A percentile compares a stretch with the other conserved stretches of the same genome.
Evolutionary conservation across 2,113 vertebrate species (phyloP).

Genomic region (Scytalopus superciliaris): DNA sequence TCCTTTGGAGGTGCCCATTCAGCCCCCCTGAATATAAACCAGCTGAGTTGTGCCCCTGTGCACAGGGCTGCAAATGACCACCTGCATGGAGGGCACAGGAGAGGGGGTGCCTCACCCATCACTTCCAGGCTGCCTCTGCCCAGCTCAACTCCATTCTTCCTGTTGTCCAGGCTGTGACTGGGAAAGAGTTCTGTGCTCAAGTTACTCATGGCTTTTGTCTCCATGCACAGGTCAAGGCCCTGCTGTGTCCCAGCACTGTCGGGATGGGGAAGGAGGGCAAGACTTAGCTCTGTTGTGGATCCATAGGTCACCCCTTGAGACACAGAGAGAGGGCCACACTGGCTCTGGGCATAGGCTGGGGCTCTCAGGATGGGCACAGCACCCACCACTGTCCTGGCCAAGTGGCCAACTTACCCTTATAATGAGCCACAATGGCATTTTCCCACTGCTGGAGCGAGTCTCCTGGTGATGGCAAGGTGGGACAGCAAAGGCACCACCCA

Average conservation of each 20-base stretch:
- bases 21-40: background rate
- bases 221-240: background rate
- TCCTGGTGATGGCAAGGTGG: background rate
- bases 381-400: fast-evolving
- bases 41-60: background rate
- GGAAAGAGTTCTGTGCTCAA: fast-evolving
- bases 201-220: fast-evolving
- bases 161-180: background rate
- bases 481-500: background rate
- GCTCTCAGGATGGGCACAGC: background rate
- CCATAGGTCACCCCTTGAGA: fast-evolving
- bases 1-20: background rate
- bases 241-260: background rate
- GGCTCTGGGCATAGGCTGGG: background rate
- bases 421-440: fast-evolving
- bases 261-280: fast-evolving
- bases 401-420: background rate
- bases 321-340: background rate
- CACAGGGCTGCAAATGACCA: fast-evolving
- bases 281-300: background rate
- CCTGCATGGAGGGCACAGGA: fast-evolving
- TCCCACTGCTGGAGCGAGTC: fast-evolving
- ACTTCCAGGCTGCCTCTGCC: background rate
- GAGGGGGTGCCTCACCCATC: background rate
- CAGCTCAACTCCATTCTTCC: fast-evolving